Evolutionary conservation across 2,888 invertebrate genomes (phyloP).

Genomic region (Archips xylosteana): DNA sequence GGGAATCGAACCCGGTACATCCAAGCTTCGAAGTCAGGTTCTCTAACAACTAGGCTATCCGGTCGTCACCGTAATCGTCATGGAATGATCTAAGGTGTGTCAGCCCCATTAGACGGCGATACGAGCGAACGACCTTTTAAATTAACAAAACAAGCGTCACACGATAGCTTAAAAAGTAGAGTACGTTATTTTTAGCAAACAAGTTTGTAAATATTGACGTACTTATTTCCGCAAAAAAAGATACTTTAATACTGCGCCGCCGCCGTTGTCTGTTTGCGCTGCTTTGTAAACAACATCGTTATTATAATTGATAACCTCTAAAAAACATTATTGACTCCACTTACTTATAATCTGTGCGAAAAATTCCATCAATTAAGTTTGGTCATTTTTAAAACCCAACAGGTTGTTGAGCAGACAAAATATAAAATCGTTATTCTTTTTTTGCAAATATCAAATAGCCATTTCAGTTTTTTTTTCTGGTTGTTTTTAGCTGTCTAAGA

Average conservation of each 20-base stretch:
- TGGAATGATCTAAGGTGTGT: background rate
- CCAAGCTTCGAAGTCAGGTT: too few relatives aligned
- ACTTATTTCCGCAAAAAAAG: background rate
- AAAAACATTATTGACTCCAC: background rate
- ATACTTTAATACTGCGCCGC: background rate
- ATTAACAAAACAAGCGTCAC: background rate
- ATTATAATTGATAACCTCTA: background rate
- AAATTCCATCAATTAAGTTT: background rate
- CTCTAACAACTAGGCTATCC: too few relatives aligned
- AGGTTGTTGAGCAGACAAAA: background rate
- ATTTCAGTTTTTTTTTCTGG: too few relatives aligned
- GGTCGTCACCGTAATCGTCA: too few relatives aligned
- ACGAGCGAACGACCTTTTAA: background rate
- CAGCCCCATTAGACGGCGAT: background rate
- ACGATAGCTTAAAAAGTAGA: background rate
- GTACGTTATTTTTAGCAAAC: background rate
- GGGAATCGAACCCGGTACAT: too few relatives aligned
- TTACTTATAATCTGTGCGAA: background rate
- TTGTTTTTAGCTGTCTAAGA: too few relatives aligned
- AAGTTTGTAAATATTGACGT: background rate
- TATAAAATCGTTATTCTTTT: too few relatives aligned
- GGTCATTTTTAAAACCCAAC: background rate
- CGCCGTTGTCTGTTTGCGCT: background rate
- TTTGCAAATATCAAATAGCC: too few relatives aligned
- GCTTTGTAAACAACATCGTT: conserved; percentile 3